A percentile compares a stretch with the other conserved stretches of the same genome.
Conservation (phyloP, 2,797 vertebrate species). For the Lepus townsendii region DNA sequence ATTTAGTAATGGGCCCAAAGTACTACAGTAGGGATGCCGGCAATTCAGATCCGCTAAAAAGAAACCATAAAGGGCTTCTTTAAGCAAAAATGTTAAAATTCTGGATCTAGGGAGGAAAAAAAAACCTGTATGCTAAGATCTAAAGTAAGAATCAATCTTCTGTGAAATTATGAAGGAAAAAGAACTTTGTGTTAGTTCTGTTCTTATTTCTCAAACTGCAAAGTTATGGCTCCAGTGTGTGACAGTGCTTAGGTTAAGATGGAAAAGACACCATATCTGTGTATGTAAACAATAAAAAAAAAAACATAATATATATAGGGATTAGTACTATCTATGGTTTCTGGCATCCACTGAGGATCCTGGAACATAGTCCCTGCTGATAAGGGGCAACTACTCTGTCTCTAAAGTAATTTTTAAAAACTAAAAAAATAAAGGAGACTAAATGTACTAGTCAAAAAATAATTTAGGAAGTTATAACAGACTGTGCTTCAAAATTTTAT, state of each 20-base stretch:
- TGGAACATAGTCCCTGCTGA: background rate
- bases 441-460: background rate
- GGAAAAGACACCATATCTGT: background rate
- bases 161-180: background rate
- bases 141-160: background rate
- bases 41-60: background rate
- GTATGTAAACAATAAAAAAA: background rate
- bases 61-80: background rate
- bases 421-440: background rate
- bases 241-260: background rate
- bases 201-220: background rate
- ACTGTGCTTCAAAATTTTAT: slow-evolving; percentile 3
- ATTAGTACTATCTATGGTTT: background rate
- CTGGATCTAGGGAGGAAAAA: background rate
- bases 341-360: background rate
- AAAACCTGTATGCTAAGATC: background rate
- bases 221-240: background rate
- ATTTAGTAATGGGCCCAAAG: background rate
- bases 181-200: background rate
- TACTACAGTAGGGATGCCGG: background rate
- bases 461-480: slow-evolving; percentile 15
- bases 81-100: background rate
- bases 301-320: background rate
- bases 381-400: too few species aligned
- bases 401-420: too few species aligned